Conservation (phyloP, 2,888 invertebrate species). For the Diplazon laetatorius region DNA sequence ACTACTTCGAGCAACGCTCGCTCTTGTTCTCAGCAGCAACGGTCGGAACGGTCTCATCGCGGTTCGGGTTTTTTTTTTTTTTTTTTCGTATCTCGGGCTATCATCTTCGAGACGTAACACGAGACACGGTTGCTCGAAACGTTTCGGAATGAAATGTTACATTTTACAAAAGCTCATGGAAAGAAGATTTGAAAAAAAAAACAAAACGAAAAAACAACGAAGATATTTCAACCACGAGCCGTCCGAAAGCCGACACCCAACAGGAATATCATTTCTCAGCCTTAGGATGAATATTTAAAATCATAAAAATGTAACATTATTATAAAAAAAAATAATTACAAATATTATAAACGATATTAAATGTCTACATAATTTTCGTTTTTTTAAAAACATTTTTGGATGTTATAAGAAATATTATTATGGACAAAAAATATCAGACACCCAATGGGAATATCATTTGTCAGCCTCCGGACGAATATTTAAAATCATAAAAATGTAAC, state of each 20-base stretch:
- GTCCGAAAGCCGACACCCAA: slow-evolving; percentile 43
- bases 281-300: too few relatives aligned
- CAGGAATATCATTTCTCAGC: slow-evolving; percentile 13
- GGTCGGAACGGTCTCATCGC: slow-evolving; percentile 13
- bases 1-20: slow-evolving; percentile 44
- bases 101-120: slow-evolving; percentile 57
- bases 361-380: too few relatives aligned
- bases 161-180: slow-evolving; percentile 25
- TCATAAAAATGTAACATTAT: too few relatives aligned
- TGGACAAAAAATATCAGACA: slow-evolving; percentile 1
- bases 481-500: too few relatives aligned
- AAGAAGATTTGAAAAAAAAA: too few relatives aligned
- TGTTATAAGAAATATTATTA: too few relatives aligned
- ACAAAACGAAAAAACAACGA: not conserved
- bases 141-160: slow-evolving; percentile 53
- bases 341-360: too few relatives aligned
- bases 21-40: slow-evolving; percentile 43
- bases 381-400: too few relatives aligned
- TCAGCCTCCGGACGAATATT: too few relatives aligned
- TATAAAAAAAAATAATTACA: too few relatives aligned
- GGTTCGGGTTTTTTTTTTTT: slow-evolving; percentile 36
- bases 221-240: slow-evolving; percentile 41
- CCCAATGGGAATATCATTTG: too few relatives aligned
- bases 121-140: slow-evolving; percentile 58
- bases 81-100: slow-evolving; percentile 50